phyloP scores from a whole-genome alignment of 1,140 invertebrate species.

The Scaptodrosophila lebanonensis region DNA sequence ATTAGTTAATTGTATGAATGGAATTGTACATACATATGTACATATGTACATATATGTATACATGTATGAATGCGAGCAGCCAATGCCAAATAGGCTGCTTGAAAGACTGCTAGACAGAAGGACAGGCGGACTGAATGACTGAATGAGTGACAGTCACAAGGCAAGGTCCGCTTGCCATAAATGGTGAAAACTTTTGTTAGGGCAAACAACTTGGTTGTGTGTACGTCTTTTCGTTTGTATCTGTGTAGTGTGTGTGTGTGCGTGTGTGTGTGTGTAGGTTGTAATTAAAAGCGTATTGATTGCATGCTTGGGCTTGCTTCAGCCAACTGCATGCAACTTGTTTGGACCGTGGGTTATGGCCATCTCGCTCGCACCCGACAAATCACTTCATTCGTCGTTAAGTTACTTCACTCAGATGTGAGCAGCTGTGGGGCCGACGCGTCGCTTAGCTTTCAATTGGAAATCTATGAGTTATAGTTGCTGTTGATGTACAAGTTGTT shows the following conservation, averaged over 20 bases:
- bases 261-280: conserved; percentile 36
- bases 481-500: conserved; percentile 51
- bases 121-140: too few species aligned
- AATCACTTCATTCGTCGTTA: conserved; percentile 7
- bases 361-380: conserved; percentile 45
- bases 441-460: too few species aligned
- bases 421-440: neutral
- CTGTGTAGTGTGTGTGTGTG: too few species aligned
- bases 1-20: too few species aligned
- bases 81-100: conserved; percentile 51
- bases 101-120: too few species aligned
- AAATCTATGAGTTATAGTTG: conserved; percentile 14
- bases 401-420: neutral
- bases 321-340: conserved; percentile 44
- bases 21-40: too few species aligned
- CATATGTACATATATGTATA: too few species aligned
- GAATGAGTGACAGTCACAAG: too few species aligned
- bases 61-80: conserved; percentile 5
- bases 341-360: conserved; percentile 12
- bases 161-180: conserved; percentile 66
- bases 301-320: conserved; percentile 22
- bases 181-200: conserved; percentile 68
- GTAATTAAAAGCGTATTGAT: conserved; percentile 74
- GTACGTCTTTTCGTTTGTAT: too few species aligned
- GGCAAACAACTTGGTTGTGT: too few species aligned